Percentiles rank a stretch among this genome's conserved stretches.
phyloP scores from a whole-genome alignment of 2,888 invertebrate species.

The Amphimallon solstitiale region DNA sequence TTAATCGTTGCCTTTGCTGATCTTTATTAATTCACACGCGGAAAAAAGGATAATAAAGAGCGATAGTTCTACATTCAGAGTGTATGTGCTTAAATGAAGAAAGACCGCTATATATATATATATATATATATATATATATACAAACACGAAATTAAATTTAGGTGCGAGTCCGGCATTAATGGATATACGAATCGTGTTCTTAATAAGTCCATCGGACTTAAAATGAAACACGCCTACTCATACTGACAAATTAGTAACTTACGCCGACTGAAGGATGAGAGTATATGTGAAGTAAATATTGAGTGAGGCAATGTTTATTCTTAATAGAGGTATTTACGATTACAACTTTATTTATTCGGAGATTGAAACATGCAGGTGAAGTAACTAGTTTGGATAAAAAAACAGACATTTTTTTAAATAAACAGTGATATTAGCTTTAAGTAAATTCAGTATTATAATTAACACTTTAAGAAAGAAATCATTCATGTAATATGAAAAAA shows the following conservation, averaged over 20 bases:
- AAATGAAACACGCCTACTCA: constrained; percentile 37
- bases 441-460: too few species aligned
- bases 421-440: too few species aligned
- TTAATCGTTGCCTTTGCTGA: constrained; percentile 23
- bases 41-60: constrained; percentile 1
- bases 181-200: constrained; percentile 28
- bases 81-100: constrained; percentile 1
- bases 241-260: constrained; percentile 34
- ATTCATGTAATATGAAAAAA: too few species aligned
- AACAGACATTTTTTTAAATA: too few species aligned
- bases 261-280: constrained; percentile 14
- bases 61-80: constrained; percentile 15
- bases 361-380: too few species aligned
- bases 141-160: constrained; percentile 22
- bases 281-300: constrained; percentile 25
- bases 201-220: constrained; percentile 27
- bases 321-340: constrained; percentile 32
- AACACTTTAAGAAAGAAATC: too few species aligned
- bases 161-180: constrained; percentile 18
- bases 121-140: neutral
- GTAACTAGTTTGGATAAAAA: too few species aligned
- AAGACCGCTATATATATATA: too few species aligned
- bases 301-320: constrained; percentile 22
- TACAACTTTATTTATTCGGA: constrained; percentile 22
- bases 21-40: constrained; percentile 21